Conservation (phyloP, 2,113 vertebrate species). For the Pungitius pungitius region DNA sequence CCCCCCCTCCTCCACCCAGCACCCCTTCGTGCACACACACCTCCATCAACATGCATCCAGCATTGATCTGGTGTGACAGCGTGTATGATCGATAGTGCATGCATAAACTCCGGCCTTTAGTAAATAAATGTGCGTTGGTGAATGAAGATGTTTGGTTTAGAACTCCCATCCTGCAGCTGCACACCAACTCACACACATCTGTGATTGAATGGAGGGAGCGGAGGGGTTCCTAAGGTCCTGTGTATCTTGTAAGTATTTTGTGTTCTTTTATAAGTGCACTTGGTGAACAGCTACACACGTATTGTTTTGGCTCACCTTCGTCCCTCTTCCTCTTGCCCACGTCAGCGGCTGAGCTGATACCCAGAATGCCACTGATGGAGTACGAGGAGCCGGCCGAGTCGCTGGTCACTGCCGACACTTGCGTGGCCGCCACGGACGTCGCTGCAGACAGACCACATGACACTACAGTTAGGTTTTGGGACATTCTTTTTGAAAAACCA, state of each 20-base stretch:
- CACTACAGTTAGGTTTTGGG: not conserved
- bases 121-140: conserved; percentile 58
- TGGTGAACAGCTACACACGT: not conserved
- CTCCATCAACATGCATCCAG: conserved; percentile 50
- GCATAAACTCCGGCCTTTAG: conserved; percentile 56
- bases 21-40: not conserved
- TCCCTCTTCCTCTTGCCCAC: conserved; percentile 96
- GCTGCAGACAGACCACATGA: conserved; percentile 76
- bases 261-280: conserved; percentile 4
- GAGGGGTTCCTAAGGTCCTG: not conserved
- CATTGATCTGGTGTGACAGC: conserved; percentile 61
- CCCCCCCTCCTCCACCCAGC: not conserved
- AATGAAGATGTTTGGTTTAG: conserved; percentile 76
- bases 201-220: conserved; percentile 29
- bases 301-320: conserved; percentile 84
- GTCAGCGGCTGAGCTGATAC: conserved; percentile 91
- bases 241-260: conserved; percentile 16
- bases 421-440: conserved; percentile 92
- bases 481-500: not conserved
- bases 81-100: conserved; percentile 68
- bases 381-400: conserved; percentile 96
- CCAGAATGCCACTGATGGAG: conserved; percentile 98
- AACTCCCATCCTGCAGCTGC: conserved; percentile 23
- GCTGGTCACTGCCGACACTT: conserved; percentile 92
- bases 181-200: conserved; percentile 39